phyloP scores from a whole-genome alignment of 2,113 vertebrate genomes.

The Scomber scombrus region DNA sequence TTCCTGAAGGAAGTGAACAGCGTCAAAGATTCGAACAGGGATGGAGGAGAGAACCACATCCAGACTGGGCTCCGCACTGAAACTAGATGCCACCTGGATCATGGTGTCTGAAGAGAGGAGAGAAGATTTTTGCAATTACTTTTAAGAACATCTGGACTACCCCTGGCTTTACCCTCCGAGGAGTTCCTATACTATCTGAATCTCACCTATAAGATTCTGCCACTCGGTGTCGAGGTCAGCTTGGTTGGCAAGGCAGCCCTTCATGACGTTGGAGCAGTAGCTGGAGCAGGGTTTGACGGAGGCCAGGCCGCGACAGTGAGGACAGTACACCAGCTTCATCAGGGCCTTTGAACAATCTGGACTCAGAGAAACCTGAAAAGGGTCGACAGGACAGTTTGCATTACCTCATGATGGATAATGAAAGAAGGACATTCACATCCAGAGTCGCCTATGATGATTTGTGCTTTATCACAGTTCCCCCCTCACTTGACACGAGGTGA shows the following conservation, averaged over 20 bases:
- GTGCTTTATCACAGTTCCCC: no score
- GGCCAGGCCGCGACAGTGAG: conserved; percentile 89
- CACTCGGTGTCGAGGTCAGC: conserved; percentile 93
- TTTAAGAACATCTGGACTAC: background rate
- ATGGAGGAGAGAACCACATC: conserved; percentile 90
- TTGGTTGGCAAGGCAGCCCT: conserved; percentile 97
- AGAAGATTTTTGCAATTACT: no score
- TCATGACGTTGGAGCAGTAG: conserved; percentile 94
- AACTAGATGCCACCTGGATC: conserved; percentile 90
- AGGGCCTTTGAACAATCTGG: conserved; percentile 89
- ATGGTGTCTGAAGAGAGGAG: conserved; percentile 85
- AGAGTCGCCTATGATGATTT: no score
- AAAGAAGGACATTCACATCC: background rate
- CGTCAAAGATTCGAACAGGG: conserved; percentile 89
- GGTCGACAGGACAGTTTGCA: background rate
- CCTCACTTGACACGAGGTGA: background rate
- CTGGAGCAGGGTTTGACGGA: conserved; percentile 89
- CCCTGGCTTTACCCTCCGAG: background rate
- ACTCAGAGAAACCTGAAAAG: conserved; percentile 89
- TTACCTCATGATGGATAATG: background rate
- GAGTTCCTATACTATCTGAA: background rate
- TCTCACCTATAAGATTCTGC: conserved; percentile 91
- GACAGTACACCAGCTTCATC: conserved; percentile 95
- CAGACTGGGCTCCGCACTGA: conserved; percentile 87
- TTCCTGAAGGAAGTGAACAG: conserved; percentile 88